Base-by-base conservation (phyloP, 2,888 invertebrate species). In the Torymus aiolomorphi region DNA sequence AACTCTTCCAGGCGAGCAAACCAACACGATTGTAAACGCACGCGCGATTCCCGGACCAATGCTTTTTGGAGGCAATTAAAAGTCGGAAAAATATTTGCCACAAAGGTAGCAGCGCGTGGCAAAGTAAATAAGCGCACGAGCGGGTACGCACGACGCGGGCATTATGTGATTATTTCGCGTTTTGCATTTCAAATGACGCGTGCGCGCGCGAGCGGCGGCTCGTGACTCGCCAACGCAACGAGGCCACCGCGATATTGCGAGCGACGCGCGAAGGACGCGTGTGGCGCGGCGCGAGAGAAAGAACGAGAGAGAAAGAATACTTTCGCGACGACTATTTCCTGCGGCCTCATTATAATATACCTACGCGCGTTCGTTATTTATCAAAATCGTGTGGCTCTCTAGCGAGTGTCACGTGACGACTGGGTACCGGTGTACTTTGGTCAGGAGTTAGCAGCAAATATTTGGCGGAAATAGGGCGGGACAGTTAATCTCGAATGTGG, bases 101-200 rank as follows among this genome's bases (percentile, higher is more conserved):
- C 12, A 31, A 31, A 31, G 31, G 31, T 31, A 31, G 31, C 18
- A 11, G 16, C 20, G 51, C 0, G 5, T 14, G 54, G 49, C 18
- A 42, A 59, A 59, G 70, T 49, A 56, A 57, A 69, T 20, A 69
- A 3, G 56, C 57, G 18, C 42, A 49, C 42, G 42, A 10, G 18
- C n/a, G 24, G 24, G 14, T 42, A 65, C 49, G 20, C 42, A 20
- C 51, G 49, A 20, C 16, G 14, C 18, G 20, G 54, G 42, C 18
- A 70, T 78, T 78, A 67, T 74, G 74, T 31, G 78, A 74, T 69
- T 74, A 74, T 74, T 77, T 62, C 59, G 51, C 59, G 16, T 65
- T 79, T 70, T 74, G 74, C 79, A 79, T 75, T 70, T 59, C 52
- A 75, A 79, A 75, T 79, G 20, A 75, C 52, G 70, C 70, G 49